Percentiles rank a stretch among this genome's conserved stretches.
Conservation (phyloP, 1,140 invertebrate genomes). For the Pachyrhynchus sulphureomaculatus region DNA sequence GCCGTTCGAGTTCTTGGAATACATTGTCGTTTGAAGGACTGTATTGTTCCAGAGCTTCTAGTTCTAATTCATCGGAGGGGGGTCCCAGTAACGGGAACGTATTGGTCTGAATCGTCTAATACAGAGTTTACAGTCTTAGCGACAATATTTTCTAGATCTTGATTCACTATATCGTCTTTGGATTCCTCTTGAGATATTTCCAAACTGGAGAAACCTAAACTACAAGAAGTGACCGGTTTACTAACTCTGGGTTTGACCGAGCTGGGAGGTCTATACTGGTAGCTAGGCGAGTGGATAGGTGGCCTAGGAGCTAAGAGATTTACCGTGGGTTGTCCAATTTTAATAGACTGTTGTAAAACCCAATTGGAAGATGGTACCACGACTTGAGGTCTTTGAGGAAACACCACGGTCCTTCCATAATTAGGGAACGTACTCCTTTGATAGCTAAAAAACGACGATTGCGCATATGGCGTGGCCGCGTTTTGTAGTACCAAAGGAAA, state of each 20-base stretch:
- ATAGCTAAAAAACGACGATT: neutral
- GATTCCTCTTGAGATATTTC: neutral
- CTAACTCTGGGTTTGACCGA: neutral
- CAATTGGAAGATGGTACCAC: constrained; percentile 6
- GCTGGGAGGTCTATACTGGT: neutral
- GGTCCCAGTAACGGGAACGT: constrained; percentile 34
- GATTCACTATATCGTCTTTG: neutral
- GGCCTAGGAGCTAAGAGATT: neutral
- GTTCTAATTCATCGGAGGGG: constrained; percentile 47
- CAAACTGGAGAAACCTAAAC: too few relatives aligned
- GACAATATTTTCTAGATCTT: constrained; percentile 1
- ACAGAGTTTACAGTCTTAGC: neutral
- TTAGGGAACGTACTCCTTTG: neutral
- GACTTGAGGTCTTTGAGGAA: constrained; percentile 6
- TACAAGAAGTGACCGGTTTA: neutral
- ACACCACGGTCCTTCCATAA: constrained; percentile 7
- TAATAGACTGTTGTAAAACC: neutral
- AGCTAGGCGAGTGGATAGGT: neutral
- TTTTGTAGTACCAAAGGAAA: constrained; percentile 11
- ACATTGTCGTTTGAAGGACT: constrained; percentile 44
- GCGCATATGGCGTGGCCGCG: neutral
- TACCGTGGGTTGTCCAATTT: neutral
- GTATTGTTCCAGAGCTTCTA: constrained; percentile 48
- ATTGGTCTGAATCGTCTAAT: constrained; percentile 28
- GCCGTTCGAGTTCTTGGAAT: constrained; percentile 45